Percentiles rank a stretch among this genome's conserved stretches.
Conservation (phyloP, 2,797 vertebrate species). For the Yasuhikotakia modesta region DNA sequence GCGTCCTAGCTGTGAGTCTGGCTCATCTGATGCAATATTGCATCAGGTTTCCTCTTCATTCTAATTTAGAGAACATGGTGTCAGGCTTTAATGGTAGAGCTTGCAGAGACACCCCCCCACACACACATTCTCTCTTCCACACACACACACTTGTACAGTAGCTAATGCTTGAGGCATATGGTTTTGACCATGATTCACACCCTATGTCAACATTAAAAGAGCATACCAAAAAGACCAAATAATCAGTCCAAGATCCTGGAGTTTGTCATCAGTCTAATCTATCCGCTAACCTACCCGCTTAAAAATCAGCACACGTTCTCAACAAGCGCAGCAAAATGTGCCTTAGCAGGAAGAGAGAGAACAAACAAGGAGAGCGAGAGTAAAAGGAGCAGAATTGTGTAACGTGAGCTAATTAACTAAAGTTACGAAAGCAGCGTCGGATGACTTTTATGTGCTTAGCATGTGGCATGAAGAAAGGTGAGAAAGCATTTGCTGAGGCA, state of each 20-base stretch:
- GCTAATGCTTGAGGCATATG: background rate
- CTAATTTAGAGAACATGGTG: constrained; percentile 24
- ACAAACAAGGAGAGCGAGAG: constrained; percentile 21
- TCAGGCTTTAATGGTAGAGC: constrained; percentile 11
- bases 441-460: constrained; percentile 5
- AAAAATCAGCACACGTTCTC: constrained; percentile 45
- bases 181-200: constrained; percentile 11
- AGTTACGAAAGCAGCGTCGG: background rate
- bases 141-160: constrained; percentile 1
- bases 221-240: background rate
- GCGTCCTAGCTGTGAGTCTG: background rate
- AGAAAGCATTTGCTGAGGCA: constrained; percentile 4
- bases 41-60: constrained; percentile 40
- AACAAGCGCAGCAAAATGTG: constrained; percentile 25
- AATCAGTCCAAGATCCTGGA: background rate
- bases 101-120: constrained; percentile 1
- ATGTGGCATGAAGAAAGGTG: background rate
- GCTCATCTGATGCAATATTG: constrained; percentile 50
- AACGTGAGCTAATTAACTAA: constrained; percentile 7
- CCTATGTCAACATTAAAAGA: background rate
- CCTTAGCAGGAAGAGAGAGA: constrained; percentile 23
- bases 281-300: constrained; percentile 7
- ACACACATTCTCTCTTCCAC: background rate
- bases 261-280: constrained; percentile 8
- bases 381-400: constrained; percentile 7